Conservation (phyloP, 2,797 vertebrate genomes). For the Brachymystax lenok region DNA sequence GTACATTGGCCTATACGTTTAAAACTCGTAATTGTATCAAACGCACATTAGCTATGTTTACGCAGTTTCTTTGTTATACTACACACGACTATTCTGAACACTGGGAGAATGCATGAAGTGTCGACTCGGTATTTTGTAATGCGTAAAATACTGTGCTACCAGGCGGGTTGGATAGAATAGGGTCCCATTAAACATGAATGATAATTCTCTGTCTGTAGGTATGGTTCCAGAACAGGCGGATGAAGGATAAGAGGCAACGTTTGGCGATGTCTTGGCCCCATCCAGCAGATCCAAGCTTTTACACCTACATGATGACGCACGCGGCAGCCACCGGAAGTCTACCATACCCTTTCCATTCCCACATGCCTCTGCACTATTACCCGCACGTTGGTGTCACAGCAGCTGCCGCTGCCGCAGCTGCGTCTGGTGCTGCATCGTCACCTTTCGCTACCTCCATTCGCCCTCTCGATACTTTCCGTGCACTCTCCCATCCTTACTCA, state of each 20-base stretch:
- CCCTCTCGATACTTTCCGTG: constrained; percentile 95
- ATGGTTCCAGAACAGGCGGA: constrained; percentile 96
- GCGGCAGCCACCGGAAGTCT: constrained; percentile 93
- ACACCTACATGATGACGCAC: constrained; percentile 98
- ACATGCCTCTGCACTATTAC: constrained; percentile 98
- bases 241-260: constrained; percentile 95
- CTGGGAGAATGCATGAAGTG: neutral
- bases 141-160: neutral
- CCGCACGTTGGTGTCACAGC: constrained; percentile 96
- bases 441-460: constrained; percentile 95
- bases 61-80: neutral
- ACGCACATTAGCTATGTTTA: too few relatives aligned
- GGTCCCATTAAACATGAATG: neutral
- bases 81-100: neutral
- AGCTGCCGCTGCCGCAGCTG: constrained; percentile 89
- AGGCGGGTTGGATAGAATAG: neutral
- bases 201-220: constrained; percentile 76
- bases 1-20: neutral
- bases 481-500: constrained; percentile 94
- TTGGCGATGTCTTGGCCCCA: constrained; percentile 96
- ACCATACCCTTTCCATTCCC: constrained; percentile 97
- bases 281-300: constrained; percentile 95
- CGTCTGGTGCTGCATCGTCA: constrained; percentile 84
- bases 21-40: neutral
- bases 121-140: neutral